phyloP scores from a whole-genome alignment of 64 coral and sea anemone species.

The Pocillopora verrucosa region DNA sequence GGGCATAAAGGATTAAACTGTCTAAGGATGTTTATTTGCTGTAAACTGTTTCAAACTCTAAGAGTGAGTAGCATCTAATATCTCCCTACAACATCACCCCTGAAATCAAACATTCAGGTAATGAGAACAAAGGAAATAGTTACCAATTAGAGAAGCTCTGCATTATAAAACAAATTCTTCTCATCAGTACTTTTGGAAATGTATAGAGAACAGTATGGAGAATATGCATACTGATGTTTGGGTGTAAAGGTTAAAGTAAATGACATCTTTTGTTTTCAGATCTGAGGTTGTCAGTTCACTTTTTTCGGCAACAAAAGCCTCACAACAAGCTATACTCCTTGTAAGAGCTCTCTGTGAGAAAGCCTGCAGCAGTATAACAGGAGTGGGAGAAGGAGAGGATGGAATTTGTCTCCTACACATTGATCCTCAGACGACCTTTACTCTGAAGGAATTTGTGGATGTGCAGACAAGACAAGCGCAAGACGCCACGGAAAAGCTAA shows the following conservation, averaged over 20 bases:
- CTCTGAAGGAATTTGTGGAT: conserved; percentile 64
- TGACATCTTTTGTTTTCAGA: neutral
- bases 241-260: no score
- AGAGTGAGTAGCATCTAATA: no score
- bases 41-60: no score
- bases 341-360: conserved; percentile 72
- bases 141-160: no score
- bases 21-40: no score
- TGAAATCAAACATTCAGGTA: no score
- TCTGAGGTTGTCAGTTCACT: conserved; percentile 50
- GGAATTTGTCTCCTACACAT: conserved; percentile 42
- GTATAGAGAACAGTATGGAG: no score
- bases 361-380: conserved; percentile 78
- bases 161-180: no score
- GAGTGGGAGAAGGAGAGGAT: conserved; percentile 61
- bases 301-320: conserved; percentile 53
- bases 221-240: no score
- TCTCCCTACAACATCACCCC: no score
- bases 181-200: no score
- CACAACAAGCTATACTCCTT: conserved; percentile 57
- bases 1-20: neutral
- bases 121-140: no score
- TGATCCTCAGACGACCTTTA: conserved; percentile 47
- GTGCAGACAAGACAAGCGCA: conserved; percentile 50
- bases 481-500: conserved; percentile 63